A percentile compares a stretch with the other conserved stretches of the same genome.
phyloP scores from a whole-genome alignment of 2,797 vertebrate species.

The Tapirus indicus region DNA sequence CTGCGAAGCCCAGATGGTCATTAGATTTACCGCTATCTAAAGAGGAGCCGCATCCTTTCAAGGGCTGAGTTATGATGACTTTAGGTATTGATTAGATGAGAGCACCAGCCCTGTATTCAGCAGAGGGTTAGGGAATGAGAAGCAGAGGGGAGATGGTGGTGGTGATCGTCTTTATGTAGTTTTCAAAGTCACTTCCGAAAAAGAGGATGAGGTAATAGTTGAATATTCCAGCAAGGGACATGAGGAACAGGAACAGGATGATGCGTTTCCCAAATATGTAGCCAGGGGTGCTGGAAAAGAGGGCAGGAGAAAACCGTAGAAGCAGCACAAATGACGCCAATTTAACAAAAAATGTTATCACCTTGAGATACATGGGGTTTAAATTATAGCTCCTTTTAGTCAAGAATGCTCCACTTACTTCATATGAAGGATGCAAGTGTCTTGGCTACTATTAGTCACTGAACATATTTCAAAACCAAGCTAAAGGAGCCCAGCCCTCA shows the following conservation, averaged over 20 bases:
- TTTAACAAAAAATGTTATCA: neutral
- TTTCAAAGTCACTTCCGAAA: constrained; percentile 93
- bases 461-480: constrained; percentile 52
- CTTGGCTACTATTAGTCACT: neutral
- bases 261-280: constrained; percentile 97
- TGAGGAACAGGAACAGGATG: constrained; percentile 94
- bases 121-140: constrained; percentile 91
- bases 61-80: constrained; percentile 75
- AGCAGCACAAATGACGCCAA: neutral
- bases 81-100: constrained; percentile 61
- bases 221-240: constrained; percentile 94
- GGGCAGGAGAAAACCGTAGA: neutral
- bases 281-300: constrained; percentile 93
- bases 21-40: constrained; percentile 84
- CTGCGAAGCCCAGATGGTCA: constrained; percentile 68
- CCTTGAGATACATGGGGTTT: neutral
- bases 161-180: constrained; percentile 92
- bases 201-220: constrained; percentile 92
- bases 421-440: neutral
- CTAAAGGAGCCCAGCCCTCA: neutral
- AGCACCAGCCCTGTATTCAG: neutral
- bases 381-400: neutral
- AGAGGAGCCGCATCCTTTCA: constrained; percentile 73
- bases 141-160: constrained; percentile 93
- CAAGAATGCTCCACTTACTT: neutral